Evolutionary conservation across 2,113 vertebrate genomes (phyloP).

Genomic region (Solea senegalensis): DNA sequence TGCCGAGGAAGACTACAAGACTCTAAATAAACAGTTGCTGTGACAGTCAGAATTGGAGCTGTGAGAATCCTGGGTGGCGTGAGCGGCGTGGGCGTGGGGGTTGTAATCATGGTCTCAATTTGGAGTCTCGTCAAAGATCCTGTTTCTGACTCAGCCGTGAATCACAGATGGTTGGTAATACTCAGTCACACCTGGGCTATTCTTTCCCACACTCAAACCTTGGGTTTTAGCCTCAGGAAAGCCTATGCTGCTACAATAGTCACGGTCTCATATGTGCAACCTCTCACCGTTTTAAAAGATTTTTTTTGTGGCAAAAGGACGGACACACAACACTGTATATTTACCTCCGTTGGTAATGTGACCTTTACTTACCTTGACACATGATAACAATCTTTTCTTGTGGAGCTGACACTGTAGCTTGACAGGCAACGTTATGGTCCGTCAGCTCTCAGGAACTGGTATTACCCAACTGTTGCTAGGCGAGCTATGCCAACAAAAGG

Average conservation of each 20-base stretch:
- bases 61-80: not conserved
- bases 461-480: too few species aligned
- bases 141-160: conserved; percentile 68
- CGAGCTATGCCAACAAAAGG: too few species aligned
- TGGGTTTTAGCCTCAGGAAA: conserved; percentile 48
- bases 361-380: conserved; percentile 6
- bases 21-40: conserved; percentile 8
- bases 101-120: conserved; percentile 23
- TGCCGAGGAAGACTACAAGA: conserved; percentile 4
- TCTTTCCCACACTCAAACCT: conserved; percentile 24
- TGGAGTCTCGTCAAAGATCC: conserved; percentile 45
- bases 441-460: too few species aligned
- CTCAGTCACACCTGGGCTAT: conserved; percentile 43
- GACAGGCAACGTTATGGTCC: too few species aligned
- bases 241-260: conserved; percentile 19
- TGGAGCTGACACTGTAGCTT: not conserved
- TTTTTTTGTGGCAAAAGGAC: conserved; percentile 5
- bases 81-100: not conserved
- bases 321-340: not conserved
- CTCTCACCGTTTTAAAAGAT: not conserved
- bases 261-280: conserved; percentile 29
- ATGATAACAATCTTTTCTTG: not conserved
- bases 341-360: conserved; percentile 4
- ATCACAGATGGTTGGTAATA: conserved; percentile 37
- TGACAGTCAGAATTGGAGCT: not conserved